Base-by-base conservation (phyloP, 2,113 vertebrate genomes). In the Pelecanus crispus region DNA sequence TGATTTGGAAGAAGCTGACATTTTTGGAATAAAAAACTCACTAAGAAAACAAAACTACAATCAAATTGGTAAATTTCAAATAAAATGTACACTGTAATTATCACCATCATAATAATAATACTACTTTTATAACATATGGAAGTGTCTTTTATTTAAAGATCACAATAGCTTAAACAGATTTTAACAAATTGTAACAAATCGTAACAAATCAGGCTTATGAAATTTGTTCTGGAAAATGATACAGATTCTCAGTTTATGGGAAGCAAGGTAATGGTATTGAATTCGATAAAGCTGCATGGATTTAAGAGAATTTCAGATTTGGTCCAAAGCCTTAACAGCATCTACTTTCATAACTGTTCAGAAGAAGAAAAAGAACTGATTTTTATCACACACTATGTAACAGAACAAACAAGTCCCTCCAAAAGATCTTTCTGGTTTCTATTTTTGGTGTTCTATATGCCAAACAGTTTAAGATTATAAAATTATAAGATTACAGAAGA, bases 11-110 rank as follows among this genome's bases (percentile, higher is more conserved):
- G 44, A 87, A 86, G 24, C 31, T 90, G 38, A 77, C 95, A 95
- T 96, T 95, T 92, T 40, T 86, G 84, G 38, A 97, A 94, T 29
- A 95, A 96, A 96, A 90, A 59, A n/a, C 5, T n/a, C 22, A 78
- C 42, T 93, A 88, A 68, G 59, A 88, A 90, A 80, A 90, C 21
- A 94, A 95, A 86, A n/a, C 7, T 45, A 74, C 80, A 92, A 80
- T 45, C 22, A 96, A 94, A 72, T n/a, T 66, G 15, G 10, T 56
- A 90, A 88, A 94, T 90, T 65, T 86, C 31, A 81, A 94, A 81
- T 70, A 90, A 87, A 91, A 75, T 29, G 11, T 40, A 65, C 63
- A 79, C 11, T 61, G 3, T 49, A 83, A 82, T 86, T 72, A 62
- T 58, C 62, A 53, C 17, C 11, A 25, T 26, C 8, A 38, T 55